Percentiles rank a stretch among this genome's conserved stretches.
Conservation (phyloP, 1,140 invertebrate species). For the Mya arenaria region DNA sequence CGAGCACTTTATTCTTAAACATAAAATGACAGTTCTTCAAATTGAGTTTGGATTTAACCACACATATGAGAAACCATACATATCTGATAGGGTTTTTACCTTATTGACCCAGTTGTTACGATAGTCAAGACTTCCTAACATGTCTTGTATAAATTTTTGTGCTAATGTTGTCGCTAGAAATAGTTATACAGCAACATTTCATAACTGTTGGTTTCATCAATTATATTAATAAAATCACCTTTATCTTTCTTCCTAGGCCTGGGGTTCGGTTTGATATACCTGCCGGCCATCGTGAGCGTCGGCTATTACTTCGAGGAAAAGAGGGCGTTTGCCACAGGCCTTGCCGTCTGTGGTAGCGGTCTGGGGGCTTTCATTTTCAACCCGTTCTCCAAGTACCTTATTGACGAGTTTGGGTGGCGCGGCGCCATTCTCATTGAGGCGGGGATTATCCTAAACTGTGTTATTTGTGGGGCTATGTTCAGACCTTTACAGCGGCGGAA, state of each 20-base stretch:
- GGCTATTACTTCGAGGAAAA: conserved; percentile 97
- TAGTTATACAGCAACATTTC: too few relatives aligned
- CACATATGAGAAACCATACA: too few relatives aligned
- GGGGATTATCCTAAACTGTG: conserved; percentile 89
- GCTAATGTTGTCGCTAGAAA: too few relatives aligned
- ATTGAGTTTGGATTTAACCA: too few relatives aligned
- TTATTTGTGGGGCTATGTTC: conserved; percentile 89
- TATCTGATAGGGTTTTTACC: too few relatives aligned
- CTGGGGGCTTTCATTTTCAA: conserved; percentile 78
- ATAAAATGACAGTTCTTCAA: too few relatives aligned
- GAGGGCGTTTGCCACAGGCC: conserved; percentile 93
- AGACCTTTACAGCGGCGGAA: conserved; percentile 84
- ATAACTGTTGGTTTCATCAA: too few relatives aligned
- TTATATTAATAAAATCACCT: too few relatives aligned
- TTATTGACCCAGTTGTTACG: too few relatives aligned
- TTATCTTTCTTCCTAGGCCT: conserved; percentile 86
- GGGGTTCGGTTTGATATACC: conserved; percentile 94
- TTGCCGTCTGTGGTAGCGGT: conserved; percentile 84
- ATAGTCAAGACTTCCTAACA: neutral
- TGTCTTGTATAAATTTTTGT: neutral
- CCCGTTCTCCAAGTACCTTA: conserved; percentile 71
- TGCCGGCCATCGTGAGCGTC: conserved; percentile 95
- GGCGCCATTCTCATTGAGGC: conserved; percentile 90
- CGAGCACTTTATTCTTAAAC: too few relatives aligned
- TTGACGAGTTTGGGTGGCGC: conserved; percentile 74